These are phyloP conservation scores for Taurulus bubalis DNA, from an alignment of 2,113 vertebrate genomes.

Conservation along the genomic window DNA sequence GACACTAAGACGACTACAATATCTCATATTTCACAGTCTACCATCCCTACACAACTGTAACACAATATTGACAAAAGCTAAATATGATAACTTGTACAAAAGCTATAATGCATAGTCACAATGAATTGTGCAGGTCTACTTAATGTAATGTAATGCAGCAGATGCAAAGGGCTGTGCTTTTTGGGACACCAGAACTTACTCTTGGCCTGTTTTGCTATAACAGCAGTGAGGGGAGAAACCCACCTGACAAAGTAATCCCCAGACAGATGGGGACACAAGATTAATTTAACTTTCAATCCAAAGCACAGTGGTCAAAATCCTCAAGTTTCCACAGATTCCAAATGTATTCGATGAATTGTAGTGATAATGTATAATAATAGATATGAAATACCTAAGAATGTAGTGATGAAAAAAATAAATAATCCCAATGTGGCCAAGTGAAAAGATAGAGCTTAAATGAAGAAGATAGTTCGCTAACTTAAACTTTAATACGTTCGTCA, in stretches of 20 bases:
- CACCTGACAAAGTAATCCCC: slow-evolving; percentile 31
- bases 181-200: slow-evolving; percentile 3
- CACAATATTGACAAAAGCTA: neutral
- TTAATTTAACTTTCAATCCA: slow-evolving; percentile 20
- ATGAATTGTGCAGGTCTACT: neutral
- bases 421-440: neutral
- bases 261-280: slow-evolving; percentile 30
- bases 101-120: no score
- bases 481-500: no score
- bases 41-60: neutral
- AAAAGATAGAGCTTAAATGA: neutral
- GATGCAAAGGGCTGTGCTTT: neutral
- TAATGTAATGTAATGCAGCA: neutral
- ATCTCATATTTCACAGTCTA: neutral
- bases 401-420: neutral
- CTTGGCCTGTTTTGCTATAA: slow-evolving; percentile 15
- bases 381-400: neutral
- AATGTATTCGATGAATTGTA: neutral
- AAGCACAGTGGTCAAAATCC: slow-evolving; percentile 5
- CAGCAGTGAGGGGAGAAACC: slow-evolving; percentile 28
- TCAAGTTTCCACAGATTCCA: neutral
- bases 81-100: neutral
- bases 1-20: neutral
- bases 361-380: neutral
- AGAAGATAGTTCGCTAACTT: no score